Conservation (phyloP, 2,113 vertebrate species). For the Chaetops frenatus region DNA sequence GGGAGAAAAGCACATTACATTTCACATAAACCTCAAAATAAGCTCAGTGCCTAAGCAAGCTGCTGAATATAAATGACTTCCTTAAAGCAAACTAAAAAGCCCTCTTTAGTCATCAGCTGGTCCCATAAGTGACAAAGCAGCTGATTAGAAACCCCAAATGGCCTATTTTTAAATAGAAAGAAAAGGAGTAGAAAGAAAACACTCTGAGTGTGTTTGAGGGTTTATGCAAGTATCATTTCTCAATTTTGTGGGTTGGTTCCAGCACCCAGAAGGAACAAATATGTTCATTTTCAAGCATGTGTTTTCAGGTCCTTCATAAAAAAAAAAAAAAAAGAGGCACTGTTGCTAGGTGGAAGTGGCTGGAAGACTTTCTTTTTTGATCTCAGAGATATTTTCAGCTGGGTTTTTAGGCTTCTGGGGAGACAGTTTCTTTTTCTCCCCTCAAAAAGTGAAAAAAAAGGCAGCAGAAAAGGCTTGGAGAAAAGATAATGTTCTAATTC, state of each 20-base stretch:
- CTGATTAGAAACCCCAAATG: constrained; percentile 30
- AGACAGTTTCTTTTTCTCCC: background rate
- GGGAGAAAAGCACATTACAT: background rate
- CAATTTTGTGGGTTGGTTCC: constrained; percentile 16
- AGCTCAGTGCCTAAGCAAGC: background rate
- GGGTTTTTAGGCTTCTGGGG: constrained; percentile 30
- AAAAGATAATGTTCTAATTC: constrained; percentile 25
- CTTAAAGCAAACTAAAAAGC: constrained; percentile 4
- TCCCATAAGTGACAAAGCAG: constrained; percentile 34
- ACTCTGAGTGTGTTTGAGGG: background rate
- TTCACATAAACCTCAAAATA: background rate
- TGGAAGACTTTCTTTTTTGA: constrained; percentile 52
- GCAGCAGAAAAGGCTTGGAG: background rate
- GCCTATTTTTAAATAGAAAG: background rate
- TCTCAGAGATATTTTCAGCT: constrained; percentile 48
- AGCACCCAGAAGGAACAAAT: constrained; percentile 33
- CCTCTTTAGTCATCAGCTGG: constrained; percentile 7
- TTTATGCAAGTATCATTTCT: constrained; percentile 12
- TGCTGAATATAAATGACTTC: constrained; percentile 28
- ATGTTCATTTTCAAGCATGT: background rate
- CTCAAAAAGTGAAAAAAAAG: background rate
- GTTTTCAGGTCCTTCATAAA: background rate
- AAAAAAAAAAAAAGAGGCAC: background rate
- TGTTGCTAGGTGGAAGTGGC: constrained; percentile 60
- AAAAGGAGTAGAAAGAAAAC: constrained; percentile 21